Evolutionary conservation across 2,113 vertebrate species (phyloP).

Genomic region (Peromyscus maniculatus): DNA sequence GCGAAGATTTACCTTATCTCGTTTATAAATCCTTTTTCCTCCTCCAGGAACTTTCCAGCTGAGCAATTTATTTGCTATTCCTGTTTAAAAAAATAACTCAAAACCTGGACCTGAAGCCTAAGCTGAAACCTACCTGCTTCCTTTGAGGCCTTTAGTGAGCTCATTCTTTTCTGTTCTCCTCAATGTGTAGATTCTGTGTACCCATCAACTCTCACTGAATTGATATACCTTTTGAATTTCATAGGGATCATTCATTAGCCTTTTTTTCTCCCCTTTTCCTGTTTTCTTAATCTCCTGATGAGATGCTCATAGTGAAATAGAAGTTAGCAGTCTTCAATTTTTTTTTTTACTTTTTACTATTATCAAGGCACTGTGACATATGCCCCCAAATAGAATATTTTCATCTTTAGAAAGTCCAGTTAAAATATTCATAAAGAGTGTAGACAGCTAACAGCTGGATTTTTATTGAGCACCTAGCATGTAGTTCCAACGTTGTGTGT

Average conservation of each 20-base stretch:
- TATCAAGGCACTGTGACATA: neutral
- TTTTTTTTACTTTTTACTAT: neutral
- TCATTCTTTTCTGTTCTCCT: neutral
- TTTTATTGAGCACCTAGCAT: neutral
- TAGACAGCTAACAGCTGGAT: neutral
- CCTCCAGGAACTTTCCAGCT: neutral
- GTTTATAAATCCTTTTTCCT: neutral
- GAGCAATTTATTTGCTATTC: neutral
- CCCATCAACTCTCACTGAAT: neutral
- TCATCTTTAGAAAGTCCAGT: neutral
- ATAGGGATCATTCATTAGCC: neutral
- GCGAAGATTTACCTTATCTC: neutral
- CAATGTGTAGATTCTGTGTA: neutral
- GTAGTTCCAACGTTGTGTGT: neutral
- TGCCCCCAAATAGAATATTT: neutral
- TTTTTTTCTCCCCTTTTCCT: neutral
- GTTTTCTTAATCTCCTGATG: neutral
- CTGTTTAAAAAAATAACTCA: neutral
- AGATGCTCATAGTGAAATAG: neutral
- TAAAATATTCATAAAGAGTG: constrained; percentile 18
- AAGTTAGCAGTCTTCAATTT: neutral
- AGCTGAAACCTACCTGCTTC: neutral
- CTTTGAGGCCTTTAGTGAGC: neutral
- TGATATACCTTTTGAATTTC: neutral
- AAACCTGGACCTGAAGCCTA: neutral